Conservation (phyloP, 2,113 vertebrate genomes). For the Tricholaema leucomelas region DNA sequence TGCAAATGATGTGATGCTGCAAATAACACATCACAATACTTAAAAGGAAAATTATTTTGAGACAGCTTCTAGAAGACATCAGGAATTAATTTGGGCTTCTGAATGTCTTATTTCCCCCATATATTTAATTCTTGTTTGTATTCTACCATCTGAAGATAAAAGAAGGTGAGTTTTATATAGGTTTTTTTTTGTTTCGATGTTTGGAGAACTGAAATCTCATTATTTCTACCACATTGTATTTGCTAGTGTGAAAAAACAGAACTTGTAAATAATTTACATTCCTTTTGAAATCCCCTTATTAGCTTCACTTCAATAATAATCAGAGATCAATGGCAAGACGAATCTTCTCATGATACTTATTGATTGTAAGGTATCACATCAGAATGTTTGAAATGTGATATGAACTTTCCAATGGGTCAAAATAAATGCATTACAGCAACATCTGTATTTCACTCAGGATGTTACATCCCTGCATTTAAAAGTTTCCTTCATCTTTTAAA, state of each 20-base stretch:
- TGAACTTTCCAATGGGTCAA: background rate
- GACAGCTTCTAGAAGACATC: background rate
- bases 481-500: background rate
- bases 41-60: background rate
- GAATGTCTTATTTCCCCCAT: background rate
- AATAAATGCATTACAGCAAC: background rate
- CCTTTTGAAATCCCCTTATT: constrained; percentile 1
- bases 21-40: background rate
- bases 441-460: background rate
- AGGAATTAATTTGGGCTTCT: background rate
- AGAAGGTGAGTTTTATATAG: background rate
- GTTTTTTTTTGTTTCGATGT: background rate
- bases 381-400: background rate
- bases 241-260: background rate
- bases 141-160: background rate
- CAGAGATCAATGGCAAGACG: background rate
- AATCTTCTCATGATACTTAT: background rate
- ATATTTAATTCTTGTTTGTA: background rate
- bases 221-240: background rate
- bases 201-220: background rate
- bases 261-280: background rate
- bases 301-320: background rate
- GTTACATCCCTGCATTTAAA: background rate
- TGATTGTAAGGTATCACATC: background rate
- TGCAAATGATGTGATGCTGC: background rate